These are phyloP conservation scores for Syndactyla subalaris DNA, from an alignment of 2,797 vertebrate species.

Conservation along the genomic window DNA sequence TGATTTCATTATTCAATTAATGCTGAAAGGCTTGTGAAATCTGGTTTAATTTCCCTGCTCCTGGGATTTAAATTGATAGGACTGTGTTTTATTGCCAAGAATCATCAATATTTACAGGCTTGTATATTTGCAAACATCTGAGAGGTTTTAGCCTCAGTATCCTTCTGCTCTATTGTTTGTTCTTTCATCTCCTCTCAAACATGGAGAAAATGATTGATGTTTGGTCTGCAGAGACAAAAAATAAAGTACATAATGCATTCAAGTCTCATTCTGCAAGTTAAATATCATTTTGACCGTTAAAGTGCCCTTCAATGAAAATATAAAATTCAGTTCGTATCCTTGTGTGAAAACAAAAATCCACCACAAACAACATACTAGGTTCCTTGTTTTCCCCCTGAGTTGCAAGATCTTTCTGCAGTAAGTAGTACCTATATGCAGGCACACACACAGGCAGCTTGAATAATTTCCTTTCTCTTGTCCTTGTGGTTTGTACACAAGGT, in stretches of 20 bases:
- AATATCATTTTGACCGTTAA: background rate
- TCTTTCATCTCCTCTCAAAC: constrained; percentile 8
- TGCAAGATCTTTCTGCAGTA: background rate
- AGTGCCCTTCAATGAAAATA: background rate
- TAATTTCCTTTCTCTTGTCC: background rate
- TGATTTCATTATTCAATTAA: constrained; percentile 61
- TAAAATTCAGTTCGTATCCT: background rate
- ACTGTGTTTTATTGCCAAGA: constrained; percentile 44
- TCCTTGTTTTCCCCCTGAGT: background rate
- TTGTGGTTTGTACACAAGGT: background rate
- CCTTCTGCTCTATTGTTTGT: constrained; percentile 9
- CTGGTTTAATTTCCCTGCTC: constrained; percentile 43
- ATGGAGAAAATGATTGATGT: constrained; percentile 12
- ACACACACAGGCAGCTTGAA: background rate
- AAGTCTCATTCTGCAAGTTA: constrained; percentile 13
- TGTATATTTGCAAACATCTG: constrained; percentile 17
- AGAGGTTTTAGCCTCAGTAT: constrained; percentile 10
- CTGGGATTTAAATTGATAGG: constrained; percentile 18
- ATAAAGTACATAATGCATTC: background rate
- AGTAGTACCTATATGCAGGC: background rate
- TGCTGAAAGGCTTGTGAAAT: constrained; percentile 28
- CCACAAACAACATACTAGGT: background rate
- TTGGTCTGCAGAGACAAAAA: constrained; percentile 24
- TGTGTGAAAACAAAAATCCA: background rate
- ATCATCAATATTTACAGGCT: constrained; percentile 42